Base-by-base conservation (phyloP, 2,797 vertebrate genomes). In the Urophycis tenuis region DNA sequence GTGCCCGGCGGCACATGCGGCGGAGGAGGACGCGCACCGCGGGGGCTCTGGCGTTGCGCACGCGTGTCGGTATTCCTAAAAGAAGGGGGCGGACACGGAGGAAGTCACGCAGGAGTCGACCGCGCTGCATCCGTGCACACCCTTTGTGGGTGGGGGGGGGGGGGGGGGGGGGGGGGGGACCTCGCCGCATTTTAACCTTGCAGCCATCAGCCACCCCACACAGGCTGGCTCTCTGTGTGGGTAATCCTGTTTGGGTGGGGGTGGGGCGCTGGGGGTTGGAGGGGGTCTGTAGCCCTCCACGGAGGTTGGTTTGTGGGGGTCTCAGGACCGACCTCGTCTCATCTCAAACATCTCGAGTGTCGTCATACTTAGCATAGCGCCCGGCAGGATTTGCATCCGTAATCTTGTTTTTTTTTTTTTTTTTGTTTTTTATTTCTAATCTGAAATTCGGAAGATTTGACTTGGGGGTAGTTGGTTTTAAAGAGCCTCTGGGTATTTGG, bases 181-280 rank as follows among this genome's bases (percentile, higher is more conserved):
- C 53, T 45, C 77, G 79, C 79, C 79, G 79, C 78, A 32, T 82
- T 81, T 77, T 77, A 11, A 76, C 83, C 86, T 87, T 85, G 83
- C 67, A 77, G 87, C 45, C 77, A 80, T 33, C 81, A 71, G 22
- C 49, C 49, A 3, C 22, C 49, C 41, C 41, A 10, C 3, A 74
- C 41, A 25, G 29, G 70, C 22, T 30, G 22, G 78, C 45, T 64
- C 60, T 70, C 75, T 39, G 9, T 81, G 76, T 81, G 82, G 81
- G 84, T 87, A 88, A 86, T 89, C 88, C 83, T 79, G 79, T 88
- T 88, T 77, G 70, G 45, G 45, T 75, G 49, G 22, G 49, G n/a
- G 53, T 9, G n/a, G n/a, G 53, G 53, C 3, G 22, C 19, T 17
- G 22, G 53, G 5, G 53, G n/a, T 10, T n/a, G 53, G 53, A 2